These are phyloP conservation scores for Spilogale gracilis DNA, from an alignment of 2,113 vertebrate species.

Conservation along the genomic window DNA sequence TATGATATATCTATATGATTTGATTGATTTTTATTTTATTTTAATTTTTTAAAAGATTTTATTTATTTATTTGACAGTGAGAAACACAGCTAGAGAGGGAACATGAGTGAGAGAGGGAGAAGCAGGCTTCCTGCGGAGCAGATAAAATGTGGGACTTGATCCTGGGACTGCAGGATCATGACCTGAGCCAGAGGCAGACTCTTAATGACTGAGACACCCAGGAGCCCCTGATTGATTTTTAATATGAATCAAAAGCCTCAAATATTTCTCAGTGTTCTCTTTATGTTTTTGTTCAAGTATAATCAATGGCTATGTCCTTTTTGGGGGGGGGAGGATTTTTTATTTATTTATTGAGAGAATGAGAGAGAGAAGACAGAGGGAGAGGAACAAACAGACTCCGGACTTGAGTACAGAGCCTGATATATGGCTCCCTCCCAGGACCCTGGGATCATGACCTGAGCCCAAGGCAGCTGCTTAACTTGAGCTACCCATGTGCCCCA, in stretches of 20 bases:
- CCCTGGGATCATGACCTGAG: neutral
- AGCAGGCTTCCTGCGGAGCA: too few relatives aligned
- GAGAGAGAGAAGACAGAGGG: neutral
- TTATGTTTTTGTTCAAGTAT: neutral
- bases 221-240: neutral
- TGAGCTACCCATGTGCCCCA: neutral
- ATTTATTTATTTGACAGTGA: too few relatives aligned
- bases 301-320: neutral
- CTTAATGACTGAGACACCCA: too few relatives aligned
- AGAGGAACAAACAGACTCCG: neutral
- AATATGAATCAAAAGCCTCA: neutral
- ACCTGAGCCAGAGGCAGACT: too few relatives aligned
- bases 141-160: too few relatives aligned
- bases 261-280: neutral
- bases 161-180: too few relatives aligned
- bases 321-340: neutral
- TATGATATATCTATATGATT: neutral
- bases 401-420: neutral
- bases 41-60: too few relatives aligned
- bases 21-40: neutral
- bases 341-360: neutral
- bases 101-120: too few relatives aligned
- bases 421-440: neutral
- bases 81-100: too few relatives aligned
- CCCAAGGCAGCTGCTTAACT: neutral